Evolutionary conservation across 2,888 invertebrate genomes (phyloP), one percentile per base, ranked within the genome.

Genomic region (Philereme vetulata): DNA sequence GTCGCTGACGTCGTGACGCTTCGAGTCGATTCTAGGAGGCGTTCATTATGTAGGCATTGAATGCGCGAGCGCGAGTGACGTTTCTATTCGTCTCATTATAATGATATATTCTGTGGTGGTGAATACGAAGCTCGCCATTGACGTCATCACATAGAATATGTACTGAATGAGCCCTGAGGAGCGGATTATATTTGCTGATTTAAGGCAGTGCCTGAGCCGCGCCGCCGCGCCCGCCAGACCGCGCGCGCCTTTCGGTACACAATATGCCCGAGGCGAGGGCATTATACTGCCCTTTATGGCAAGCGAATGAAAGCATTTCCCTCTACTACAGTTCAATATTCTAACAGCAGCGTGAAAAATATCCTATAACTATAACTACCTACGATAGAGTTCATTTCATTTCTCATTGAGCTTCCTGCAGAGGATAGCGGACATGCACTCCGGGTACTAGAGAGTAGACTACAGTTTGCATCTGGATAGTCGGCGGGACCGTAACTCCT

Each of bases 51-150:
- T 9, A n/a, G 8, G 52, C 52, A 36, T 36, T 38, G 11, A 7
- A 44, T 5, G 51, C 21, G 35, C 5, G 51, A 44, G 51, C 21
- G 35, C 5, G 51, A 44, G 51, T 51, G 35, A 51, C 51, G 51
- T 11, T 8, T 44, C 51, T 44, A 44, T 33, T n/a, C 51, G 33
- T 9, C n/a, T 5, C 4, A 1, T 10, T 11, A 11, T 11, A n/a
- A 4, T 42, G 9, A 38, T 38, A 11, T 34, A 51, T 35, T 44
- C 9, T 44, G 43, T 51, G 34, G 6, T n/a, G 4, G 42, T 42
- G 42, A 42, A 42, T 10, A 42, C 3, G 42, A 42, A 42, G 8
- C 38, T 4, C 10, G 42, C 4, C 10, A 3, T n/a, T 10, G 52
- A 45, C 52, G 52, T 36, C 52, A 45, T 32, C 36, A 36, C 35